Conservation (phyloP, 1,140 invertebrate genomes). For the Harpegnathos saltator region DNA sequence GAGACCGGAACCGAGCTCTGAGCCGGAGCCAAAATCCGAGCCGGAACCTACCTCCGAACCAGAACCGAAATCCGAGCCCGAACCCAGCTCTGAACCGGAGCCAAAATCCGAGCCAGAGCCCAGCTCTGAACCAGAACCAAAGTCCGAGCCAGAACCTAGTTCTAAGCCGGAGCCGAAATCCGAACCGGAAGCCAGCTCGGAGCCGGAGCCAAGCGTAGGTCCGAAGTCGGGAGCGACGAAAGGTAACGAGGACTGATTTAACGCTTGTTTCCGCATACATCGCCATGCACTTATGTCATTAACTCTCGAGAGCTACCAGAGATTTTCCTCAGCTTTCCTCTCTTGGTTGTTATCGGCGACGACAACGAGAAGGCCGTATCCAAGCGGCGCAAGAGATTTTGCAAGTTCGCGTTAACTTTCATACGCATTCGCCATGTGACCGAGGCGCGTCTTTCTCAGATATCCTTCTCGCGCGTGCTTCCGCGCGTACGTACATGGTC, state of each 20-base stretch:
- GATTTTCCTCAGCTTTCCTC: slow-evolving; percentile 27
- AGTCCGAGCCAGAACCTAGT: slow-evolving; percentile 79
- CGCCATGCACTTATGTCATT: slow-evolving; percentile 55
- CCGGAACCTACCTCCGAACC: slow-evolving; percentile 82
- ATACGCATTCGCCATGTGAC: not conserved
- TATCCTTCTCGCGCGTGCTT: no score
- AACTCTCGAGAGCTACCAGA: slow-evolving; percentile 38
- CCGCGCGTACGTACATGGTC: no score
- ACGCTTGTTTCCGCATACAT: slow-evolving; percentile 59
- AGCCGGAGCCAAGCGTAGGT: slow-evolving; percentile 83
- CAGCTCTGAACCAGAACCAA: slow-evolving; percentile 80
- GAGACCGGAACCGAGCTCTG: slow-evolving; percentile 76
- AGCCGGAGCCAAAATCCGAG: slow-evolving; percentile 79
- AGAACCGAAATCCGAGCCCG: slow-evolving; percentile 80
- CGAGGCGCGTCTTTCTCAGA: no score
- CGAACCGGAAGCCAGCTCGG: slow-evolving; percentile 81
- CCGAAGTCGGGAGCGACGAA: slow-evolving; percentile 75
- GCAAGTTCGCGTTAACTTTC: not conserved
- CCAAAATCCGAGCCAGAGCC: slow-evolving; percentile 84
- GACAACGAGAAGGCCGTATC: not conserved
- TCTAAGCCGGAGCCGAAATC: slow-evolving; percentile 82
- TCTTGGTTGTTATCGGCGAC: not conserved
- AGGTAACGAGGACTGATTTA: slow-evolving; percentile 75
- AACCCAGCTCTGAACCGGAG: slow-evolving; percentile 80
- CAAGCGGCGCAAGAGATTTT: no score